Evolutionary conservation across 1,140 invertebrate species (phyloP), one percentile per base, ranked within the genome.

Genomic region (Cotesia chilonis): DNA sequence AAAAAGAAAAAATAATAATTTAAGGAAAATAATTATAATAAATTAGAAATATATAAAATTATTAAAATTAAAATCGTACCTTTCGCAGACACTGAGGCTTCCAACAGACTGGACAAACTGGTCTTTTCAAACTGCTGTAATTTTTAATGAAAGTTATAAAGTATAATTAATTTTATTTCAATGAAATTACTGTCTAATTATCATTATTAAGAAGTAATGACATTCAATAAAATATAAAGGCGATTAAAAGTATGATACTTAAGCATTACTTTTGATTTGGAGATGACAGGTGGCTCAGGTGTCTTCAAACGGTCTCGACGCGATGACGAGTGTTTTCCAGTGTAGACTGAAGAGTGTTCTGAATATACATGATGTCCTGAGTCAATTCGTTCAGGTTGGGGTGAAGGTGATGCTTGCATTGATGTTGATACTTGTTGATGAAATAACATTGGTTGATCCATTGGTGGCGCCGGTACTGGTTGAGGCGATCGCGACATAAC

Each of bases 81-180:
- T 87, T 87, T 87, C 7, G 80, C 82, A 47, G 84, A 86, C 55
- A 87, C 86, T 60, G 86, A 87, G 54, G 86, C 85, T 81, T 87
- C 86, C 76, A 87, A 75, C 20, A 87, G 81, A 76, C 86, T 87
- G 79, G 86, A 87, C 73, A 87, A 87, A 72, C 86, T 87, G 70
- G 85, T 87, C 75, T 87, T 87, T 84, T 85, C 85, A 81, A 82
- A 85, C 10, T 74, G 82, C 86, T 87, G 81, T 57, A 87, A 82
- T 73, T 71, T 76, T 64, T 6, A 68, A 80, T 59, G 60, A n/a
- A 75, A 65, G 41, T 77, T 54, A 69, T n/a, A 75, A 57, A 74
- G 72, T 41, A 52, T 7, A 65, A 20, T 65, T 75, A 77, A 77
- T 63, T 75, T 51, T 61, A 37, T 54, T 14, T 66, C 36, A 3